phyloP scores from a whole-genome alignment of 2,797 vertebrate genomes.

The Onychomys torridus region DNA sequence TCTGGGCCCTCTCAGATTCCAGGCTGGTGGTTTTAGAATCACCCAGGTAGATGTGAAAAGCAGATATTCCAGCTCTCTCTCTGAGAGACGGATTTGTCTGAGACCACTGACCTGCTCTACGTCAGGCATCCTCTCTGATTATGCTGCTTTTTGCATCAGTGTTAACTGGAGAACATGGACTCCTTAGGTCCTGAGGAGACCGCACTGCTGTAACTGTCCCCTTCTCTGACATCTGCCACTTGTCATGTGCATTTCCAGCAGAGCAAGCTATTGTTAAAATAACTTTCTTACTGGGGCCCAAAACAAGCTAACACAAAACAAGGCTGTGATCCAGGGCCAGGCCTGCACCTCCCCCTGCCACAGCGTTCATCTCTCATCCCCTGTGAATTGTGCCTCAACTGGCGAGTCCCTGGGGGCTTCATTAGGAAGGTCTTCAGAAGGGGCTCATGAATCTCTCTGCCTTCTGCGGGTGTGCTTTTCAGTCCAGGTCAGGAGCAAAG shows the following conservation, averaged over 20 bases:
- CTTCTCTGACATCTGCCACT: conserved; percentile 68
- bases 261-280: conserved; percentile 77
- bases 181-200: conserved; percentile 60
- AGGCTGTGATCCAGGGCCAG: conserved; percentile 45
- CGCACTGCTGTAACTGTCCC: background rate
- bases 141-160: background rate
- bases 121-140: background rate
- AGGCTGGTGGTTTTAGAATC: background rate
- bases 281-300: conserved; percentile 67
- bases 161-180: conserved; percentile 37
- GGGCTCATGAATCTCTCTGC: conserved; percentile 52
- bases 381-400: background rate
- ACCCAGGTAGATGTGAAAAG: background rate
- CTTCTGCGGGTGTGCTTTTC: conserved; percentile 67
- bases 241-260: conserved; percentile 67
- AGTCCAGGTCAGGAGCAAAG: conserved; percentile 71
- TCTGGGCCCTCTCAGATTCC: background rate
- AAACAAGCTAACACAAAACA: conserved; percentile 69
- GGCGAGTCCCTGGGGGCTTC: conserved; percentile 70
- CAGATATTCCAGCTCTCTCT: background rate
- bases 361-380: background rate
- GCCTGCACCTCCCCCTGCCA: conserved; percentile 8
- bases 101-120: background rate
- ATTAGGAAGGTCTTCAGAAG: conserved; percentile 77
- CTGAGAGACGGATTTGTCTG: background rate